These are phyloP conservation scores for Hormiphora californensis DNA, from an alignment of 37 sponge, comb jelly and placozoan species.

Conservation along the genomic window DNA sequence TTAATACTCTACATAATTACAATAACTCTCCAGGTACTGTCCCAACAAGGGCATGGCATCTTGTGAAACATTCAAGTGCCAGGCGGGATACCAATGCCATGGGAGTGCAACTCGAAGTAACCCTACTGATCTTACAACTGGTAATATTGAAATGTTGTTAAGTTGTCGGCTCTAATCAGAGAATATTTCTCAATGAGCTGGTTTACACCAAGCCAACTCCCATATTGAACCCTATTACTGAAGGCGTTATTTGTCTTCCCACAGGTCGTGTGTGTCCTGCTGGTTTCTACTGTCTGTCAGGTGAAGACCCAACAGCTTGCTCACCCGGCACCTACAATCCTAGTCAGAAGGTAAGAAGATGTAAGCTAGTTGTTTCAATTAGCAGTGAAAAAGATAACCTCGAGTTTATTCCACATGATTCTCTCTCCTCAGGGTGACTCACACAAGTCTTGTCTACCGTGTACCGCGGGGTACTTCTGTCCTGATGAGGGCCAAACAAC, in stretches of 20 bases:
- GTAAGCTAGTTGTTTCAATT: neutral
- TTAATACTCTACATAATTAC: too few species aligned
- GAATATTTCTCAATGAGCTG: neutral
- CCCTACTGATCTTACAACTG: constrained; percentile 12
- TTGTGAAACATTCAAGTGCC: neutral
- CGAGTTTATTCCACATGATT: neutral
- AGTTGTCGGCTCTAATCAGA: neutral
- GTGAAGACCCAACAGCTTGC: neutral
- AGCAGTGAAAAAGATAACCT: neutral
- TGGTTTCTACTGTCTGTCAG: constrained; percentile 51
- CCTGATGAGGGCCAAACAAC: neutral
- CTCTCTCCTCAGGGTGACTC: neutral
- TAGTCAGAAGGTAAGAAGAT: neutral
- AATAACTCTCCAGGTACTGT: constrained; percentile 9
- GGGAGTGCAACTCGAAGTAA: neutral
- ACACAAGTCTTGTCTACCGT: neutral
- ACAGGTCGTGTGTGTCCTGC: constrained; percentile 21
- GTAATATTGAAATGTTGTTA: too few species aligned
- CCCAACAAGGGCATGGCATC: neutral
- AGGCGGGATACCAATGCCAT: constrained; percentile 47
- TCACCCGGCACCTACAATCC: constrained; percentile 21
- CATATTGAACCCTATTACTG: neutral
- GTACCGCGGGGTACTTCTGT: constrained; percentile 58
- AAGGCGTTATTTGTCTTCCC: neutral
- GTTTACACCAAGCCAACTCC: neutral